Conservation (phyloP, 2,888 invertebrate species). For the Trichopria drosophilae region DNA sequence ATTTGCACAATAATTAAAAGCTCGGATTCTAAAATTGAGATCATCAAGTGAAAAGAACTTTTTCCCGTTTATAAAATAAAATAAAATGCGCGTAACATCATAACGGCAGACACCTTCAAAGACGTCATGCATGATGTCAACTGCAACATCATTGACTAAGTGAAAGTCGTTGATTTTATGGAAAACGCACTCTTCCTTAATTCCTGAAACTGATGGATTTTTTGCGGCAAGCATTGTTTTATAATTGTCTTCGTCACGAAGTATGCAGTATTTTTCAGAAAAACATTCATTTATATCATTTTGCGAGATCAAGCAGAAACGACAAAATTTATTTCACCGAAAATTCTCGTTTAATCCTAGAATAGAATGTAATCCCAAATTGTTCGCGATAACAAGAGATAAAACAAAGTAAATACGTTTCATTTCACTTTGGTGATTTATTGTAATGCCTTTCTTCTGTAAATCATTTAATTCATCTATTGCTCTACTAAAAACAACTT, state of each 20-base stretch:
- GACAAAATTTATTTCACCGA: constrained; percentile 25
- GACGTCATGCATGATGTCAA: constrained; percentile 34
- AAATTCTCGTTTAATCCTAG: constrained; percentile 34
- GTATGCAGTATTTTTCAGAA: constrained; percentile 18
- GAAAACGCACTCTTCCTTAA: constrained; percentile 29
- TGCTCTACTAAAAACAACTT: constrained; percentile 18
- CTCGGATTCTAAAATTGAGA: constrained; percentile 15
- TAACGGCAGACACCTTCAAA: constrained; percentile 32
- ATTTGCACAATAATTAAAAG: constrained; percentile 22
- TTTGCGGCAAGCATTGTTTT: constrained; percentile 14
- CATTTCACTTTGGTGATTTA: constrained; percentile 3
- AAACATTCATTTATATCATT: constrained; percentile 15
- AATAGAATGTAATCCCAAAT: constrained; percentile 27
- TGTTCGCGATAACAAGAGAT: constrained; percentile 19
- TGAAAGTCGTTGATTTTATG: constrained; percentile 28
- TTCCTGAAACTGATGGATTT: constrained; percentile 16
- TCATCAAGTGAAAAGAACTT: constrained; percentile 18
- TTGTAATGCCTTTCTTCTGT: constrained; percentile 16
- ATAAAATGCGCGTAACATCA: constrained; percentile 26
- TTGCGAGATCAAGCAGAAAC: constrained; percentile 28
- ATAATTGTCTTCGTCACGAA: constrained; percentile 29
- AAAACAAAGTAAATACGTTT: constrained; percentile 23
- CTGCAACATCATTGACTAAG: constrained; percentile 23
- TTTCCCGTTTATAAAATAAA: constrained; percentile 20
- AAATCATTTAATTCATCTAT: constrained; percentile 23